Percentiles rank a stretch among this genome's conserved stretches.
Conservation (phyloP, 2,888 invertebrate species). For the Latrodectus elegans region DNA sequence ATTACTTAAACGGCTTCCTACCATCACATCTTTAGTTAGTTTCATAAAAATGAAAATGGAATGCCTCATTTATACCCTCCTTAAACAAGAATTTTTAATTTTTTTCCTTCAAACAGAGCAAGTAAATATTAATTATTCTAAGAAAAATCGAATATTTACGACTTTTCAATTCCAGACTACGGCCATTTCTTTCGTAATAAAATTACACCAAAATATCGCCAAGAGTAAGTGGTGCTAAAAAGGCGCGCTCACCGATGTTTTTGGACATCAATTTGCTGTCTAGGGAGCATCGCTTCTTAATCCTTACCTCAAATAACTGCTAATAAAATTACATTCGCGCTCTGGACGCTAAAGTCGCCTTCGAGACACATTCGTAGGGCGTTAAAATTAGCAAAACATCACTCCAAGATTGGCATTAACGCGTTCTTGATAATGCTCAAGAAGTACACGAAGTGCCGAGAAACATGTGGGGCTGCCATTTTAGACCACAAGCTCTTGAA, state of each 20-base stretch:
- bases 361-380: constrained; percentile 34
- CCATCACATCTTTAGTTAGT: too few relatives aligned
- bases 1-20: too few relatives aligned
- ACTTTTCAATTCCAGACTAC: too few relatives aligned
- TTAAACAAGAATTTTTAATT: too few relatives aligned
- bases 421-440: neutral
- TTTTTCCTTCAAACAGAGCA: too few relatives aligned
- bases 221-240: neutral
- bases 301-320: constrained; percentile 45
- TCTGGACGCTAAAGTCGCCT: constrained; percentile 17
- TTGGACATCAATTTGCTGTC: neutral
- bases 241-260: neutral
- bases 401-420: neutral
- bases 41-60: too few relatives aligned
- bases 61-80: too few relatives aligned
- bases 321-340: constrained; percentile 28
- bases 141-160: too few relatives aligned
- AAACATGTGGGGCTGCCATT: too few relatives aligned
- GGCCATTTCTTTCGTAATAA: neutral
- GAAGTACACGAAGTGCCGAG: too few relatives aligned
- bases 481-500: too few relatives aligned
- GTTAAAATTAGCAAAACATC: constrained; percentile 56
- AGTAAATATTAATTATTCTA: too few relatives aligned
- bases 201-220: neutral
- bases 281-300: constrained; percentile 21